Evolutionary conservation across 1,140 invertebrate species (phyloP), one percentile per base, ranked within the genome.

Genomic region (Zaprionus gabonicus): DNA sequence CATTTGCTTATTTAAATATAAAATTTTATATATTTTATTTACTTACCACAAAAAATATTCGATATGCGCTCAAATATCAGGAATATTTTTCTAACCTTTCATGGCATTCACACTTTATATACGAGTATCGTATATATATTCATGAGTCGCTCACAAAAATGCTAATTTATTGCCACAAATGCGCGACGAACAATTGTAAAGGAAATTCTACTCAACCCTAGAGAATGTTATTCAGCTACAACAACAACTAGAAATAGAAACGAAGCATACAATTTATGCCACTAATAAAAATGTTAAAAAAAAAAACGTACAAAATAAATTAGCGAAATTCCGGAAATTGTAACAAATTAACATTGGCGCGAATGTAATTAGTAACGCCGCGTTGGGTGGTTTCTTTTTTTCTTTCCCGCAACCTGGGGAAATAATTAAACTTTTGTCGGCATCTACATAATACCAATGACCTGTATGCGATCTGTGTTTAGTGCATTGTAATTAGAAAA

Each of bases 321-420:
- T 82, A 91, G 88, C 87, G 80, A 91, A 91, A 74, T 79, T 83
- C 87, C 87, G 87, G 87, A 91, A 91, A 91, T 91, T 87, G 87
- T 91, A 82, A 82, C 83, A 91, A 91, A 91, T 91, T 91, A 87
- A 79, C 87, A 91, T 83, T 77, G 77, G 78, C 66, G 78, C 81
- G 83, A 90, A 90, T 85, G 76, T 88, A 91, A 91, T 91, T 91
- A 91, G 87, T 91, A 87, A 84, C 76, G 87, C 80, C 68, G 59
- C 53, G 73, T 64, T 81, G 72, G 76, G 28, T 58, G 46, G 46
- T 59, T 62, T 44, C 58, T 55, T 65, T 56, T 62, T 66, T 67
- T 41, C 58, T 46, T 44, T 31, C 34, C 57, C 63, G 28, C 64
- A 67, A 70, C 71, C 41, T 53, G 51, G 69, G 55, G 55, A 57